Conservation (phyloP, 2,113 vertebrate genomes). For the Microcebus lehilahytsara region DNA sequence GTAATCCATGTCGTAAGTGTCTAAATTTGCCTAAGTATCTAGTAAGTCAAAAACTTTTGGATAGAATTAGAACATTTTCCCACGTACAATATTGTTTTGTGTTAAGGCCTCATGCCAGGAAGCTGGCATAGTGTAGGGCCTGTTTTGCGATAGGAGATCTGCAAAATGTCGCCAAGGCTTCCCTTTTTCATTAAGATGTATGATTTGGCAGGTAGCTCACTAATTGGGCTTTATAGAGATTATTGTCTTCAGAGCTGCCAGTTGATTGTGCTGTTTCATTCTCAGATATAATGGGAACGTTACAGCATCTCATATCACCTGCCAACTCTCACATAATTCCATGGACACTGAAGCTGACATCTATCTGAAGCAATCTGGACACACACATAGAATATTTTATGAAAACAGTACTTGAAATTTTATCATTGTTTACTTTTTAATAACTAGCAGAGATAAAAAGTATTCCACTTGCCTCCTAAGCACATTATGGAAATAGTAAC, state of each 20-base stretch:
- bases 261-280: not conserved
- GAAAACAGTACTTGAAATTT: conserved; percentile 27
- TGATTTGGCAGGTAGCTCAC: conserved; percentile 13
- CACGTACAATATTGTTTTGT: not conserved
- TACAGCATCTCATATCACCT: conserved; percentile 9
- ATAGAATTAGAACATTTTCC: not conserved
- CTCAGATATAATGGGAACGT: conserved; percentile 3
- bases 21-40: not conserved
- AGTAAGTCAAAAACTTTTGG: not conserved
- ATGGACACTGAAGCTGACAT: conserved; percentile 53
- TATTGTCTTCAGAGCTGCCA: conserved; percentile 45
- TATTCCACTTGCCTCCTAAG: not conserved
- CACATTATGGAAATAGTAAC: not conserved
- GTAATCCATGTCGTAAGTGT: not conserved
- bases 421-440: conserved; percentile 48
- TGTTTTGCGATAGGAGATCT: not conserved
- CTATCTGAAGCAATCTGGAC: conserved; percentile 39
- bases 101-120: not conserved
- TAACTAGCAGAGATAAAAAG: not conserved
- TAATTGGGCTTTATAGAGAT: conserved; percentile 55
- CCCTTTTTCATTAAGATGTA: conserved; percentile 23
- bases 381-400: conserved; percentile 49
- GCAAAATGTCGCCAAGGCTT: not conserved
- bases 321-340: conserved; percentile 43
- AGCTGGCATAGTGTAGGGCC: not conserved